phyloP scores from a whole-genome alignment of 2,888 invertebrate species.

The Synergus umbraculus region DNA sequence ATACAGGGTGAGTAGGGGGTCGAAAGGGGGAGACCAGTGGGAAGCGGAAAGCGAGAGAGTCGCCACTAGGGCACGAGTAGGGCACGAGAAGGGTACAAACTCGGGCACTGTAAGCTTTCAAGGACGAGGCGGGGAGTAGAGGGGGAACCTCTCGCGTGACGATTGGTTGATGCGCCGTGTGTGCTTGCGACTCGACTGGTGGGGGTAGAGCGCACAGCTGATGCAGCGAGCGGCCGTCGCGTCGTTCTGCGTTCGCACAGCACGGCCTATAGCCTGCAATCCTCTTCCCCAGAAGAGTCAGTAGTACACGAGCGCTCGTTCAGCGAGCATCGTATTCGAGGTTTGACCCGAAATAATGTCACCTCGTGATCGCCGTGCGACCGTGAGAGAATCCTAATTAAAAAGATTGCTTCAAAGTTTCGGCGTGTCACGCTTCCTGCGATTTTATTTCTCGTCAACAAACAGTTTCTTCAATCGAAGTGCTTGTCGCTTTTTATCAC shows the following conservation, averaged over 20 bases:
- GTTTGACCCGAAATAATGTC: conserved; percentile 65
- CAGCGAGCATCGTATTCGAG: conserved; percentile 71
- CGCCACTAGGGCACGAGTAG: conserved; percentile 36
- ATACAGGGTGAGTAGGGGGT: neutral
- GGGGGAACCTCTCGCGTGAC: conserved; percentile 31
- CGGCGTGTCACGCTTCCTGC: conserved; percentile 31
- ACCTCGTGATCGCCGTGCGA: conserved; percentile 68
- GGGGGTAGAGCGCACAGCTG: conserved; percentile 80
- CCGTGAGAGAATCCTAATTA: conserved; percentile 61
- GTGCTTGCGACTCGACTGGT: conserved; percentile 72
- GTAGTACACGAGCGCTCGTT: conserved; percentile 77
- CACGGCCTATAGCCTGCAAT: conserved; percentile 79
- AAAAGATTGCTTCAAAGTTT: conserved; percentile 30
- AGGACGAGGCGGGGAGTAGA: conserved; percentile 39
- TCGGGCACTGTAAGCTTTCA: conserved; percentile 40
- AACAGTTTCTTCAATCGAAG: neutral
- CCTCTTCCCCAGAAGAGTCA: conserved; percentile 69
- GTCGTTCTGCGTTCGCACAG: conserved; percentile 62
- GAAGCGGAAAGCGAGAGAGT: conserved; percentile 1
- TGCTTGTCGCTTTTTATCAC: conserved; percentile 8
- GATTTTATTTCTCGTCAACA: conserved; percentile 21
- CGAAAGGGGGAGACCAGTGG: conserved; percentile 24
- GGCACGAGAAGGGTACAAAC: conserved; percentile 34
- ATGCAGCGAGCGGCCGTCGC: conserved; percentile 71
- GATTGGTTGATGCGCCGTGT: conserved; percentile 69